These are phyloP conservation scores for Misgurnus mizolepis DNA, from an alignment of 2,113 vertebrate genomes.

Conservation along the genomic window DNA sequence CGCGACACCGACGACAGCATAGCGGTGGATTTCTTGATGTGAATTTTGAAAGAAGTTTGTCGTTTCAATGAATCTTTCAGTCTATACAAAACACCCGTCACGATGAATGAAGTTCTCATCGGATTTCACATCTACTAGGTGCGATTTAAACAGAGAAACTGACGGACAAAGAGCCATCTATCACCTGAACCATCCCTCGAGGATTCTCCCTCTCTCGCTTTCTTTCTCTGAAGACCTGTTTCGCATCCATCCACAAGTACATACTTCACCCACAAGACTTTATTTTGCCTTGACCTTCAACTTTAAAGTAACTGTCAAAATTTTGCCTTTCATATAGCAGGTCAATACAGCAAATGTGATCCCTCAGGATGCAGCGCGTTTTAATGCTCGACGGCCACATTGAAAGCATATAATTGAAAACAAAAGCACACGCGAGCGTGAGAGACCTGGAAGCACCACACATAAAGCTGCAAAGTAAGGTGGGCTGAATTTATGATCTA, in stretches of 20 bases:
- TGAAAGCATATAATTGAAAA: slow-evolving; percentile 63
- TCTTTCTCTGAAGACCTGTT: slow-evolving; percentile 33
- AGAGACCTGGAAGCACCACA: slow-evolving; percentile 48
- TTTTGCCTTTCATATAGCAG: neutral
- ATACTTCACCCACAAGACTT: slow-evolving; percentile 1
- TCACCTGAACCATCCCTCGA: slow-evolving; percentile 22
- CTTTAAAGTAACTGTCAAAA: neutral
- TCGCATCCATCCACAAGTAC: slow-evolving; percentile 53
- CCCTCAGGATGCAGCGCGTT: slow-evolving; percentile 67
- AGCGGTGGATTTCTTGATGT: slow-evolving; percentile 4
- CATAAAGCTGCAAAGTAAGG: slow-evolving; percentile 62
- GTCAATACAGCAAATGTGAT: slow-evolving; percentile 67
- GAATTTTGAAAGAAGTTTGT: neutral
- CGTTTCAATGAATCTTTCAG: neutral
- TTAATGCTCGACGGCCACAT: slow-evolving; percentile 60
- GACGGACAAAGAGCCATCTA: slow-evolving; percentile 13
- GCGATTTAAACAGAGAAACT: slow-evolving; percentile 20
- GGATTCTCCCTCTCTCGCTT: slow-evolving; percentile 17
- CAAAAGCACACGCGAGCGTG: slow-evolving; percentile 51
- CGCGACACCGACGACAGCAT: neutral
- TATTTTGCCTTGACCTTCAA: neutral
- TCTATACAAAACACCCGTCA: neutral
- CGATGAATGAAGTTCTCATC: slow-evolving; percentile 21
- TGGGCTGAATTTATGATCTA: slow-evolving; percentile 56
- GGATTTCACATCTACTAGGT: slow-evolving; percentile 12